Evolutionary conservation across 2,888 invertebrate genomes (phyloP), one percentile per base, ranked within the genome.

Genomic region (Baccha elongata): DNA sequence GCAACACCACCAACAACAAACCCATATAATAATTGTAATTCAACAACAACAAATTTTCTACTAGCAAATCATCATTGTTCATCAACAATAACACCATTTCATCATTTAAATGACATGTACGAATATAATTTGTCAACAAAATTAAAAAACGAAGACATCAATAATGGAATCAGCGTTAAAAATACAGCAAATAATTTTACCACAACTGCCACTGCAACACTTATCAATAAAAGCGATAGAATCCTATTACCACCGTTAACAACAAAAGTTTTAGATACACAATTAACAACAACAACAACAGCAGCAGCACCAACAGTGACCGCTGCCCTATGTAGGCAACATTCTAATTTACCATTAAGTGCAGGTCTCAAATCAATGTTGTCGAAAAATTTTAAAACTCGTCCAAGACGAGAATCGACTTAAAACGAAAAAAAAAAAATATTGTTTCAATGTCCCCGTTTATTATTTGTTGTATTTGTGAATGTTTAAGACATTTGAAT

Each of bases 371-470:
- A 84, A 62, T 85, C 86, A 32, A 85, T 86, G 78, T 84, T 86
- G 71, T 81, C 86, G 60, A 85, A 85, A 72, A 86, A 85, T 84
- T 85, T 85, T 71, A 85, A 84, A 74, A 37, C 78, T 78, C 85
- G 86, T 42, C 85, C 84, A 52, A 79, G 86, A 58, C 85, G 86
- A 26, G 86, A 86, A 69, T 86, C 86, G 52, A 86, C 86, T 60
- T 86, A 85, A 76, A 46, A 6, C 26, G 6, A 50, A 7, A 15
- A 44, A 8, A 21, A 17, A 6, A 35, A 46, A 48, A 26, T 65
- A 7, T 44, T 64, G n/a, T 35, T 42, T 50, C 3, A 26, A 1
- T 37, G 23, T 35, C 13, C 13, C 1, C 6, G 19, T 42, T 23
- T 23, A 11, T 40, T 48, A 13, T 40, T 42, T 40, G 67, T 55